phyloP scores from a whole-genome alignment of 2,113 vertebrate species.

The Recurvirostra avosetta region DNA sequence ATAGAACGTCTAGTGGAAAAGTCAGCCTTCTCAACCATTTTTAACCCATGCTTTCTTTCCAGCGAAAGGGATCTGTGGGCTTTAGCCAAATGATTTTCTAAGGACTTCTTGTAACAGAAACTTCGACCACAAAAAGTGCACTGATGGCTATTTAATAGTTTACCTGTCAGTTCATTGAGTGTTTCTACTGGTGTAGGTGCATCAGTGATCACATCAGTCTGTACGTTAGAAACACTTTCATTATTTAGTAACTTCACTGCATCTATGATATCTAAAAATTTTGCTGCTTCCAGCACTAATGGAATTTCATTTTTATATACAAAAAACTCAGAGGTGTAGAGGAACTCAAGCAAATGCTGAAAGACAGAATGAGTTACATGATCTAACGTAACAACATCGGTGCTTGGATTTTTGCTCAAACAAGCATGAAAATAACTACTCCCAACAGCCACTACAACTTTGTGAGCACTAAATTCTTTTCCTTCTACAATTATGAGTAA shows the following conservation, averaged over 20 bases:
- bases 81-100: constrained; percentile 80
- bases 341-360: constrained; percentile 87
- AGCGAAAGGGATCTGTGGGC: constrained; percentile 63
- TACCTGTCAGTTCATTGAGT: constrained; percentile 65
- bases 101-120: constrained; percentile 80
- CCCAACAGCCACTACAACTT: constrained; percentile 92
- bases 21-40: constrained; percentile 68
- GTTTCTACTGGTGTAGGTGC: constrained; percentile 42
- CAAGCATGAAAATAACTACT: constrained; percentile 96
- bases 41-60: constrained; percentile 68
- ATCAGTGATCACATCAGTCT: constrained; percentile 55
- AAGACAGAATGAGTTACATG: constrained; percentile 90
- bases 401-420: constrained; percentile 87
- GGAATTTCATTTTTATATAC: constrained; percentile 86
- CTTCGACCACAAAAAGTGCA: constrained; percentile 75
- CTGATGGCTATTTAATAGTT: constrained; percentile 66
- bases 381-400: constrained; percentile 84
- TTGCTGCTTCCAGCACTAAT: constrained; percentile 86
- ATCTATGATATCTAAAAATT: constrained; percentile 95
- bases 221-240: constrained; percentile 60
- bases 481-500: constrained; percentile 88
- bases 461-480: constrained; percentile 88
- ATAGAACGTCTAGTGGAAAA: constrained; percentile 79
- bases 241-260: constrained; percentile 86
- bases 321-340: constrained; percentile 92